Conservation (phyloP, 1,140 invertebrate genomes). For the Aphis craccivora region DNA sequence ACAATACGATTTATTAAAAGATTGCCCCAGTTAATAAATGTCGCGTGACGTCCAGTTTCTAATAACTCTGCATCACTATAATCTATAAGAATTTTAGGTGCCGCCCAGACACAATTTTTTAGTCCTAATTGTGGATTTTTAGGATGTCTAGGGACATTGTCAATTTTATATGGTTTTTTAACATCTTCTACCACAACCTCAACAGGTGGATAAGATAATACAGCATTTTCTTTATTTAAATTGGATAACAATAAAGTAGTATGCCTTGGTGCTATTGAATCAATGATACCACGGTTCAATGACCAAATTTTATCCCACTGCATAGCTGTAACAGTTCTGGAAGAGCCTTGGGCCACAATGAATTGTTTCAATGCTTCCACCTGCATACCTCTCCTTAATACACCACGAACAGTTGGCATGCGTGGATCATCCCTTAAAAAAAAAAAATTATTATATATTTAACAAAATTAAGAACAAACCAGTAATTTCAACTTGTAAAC, state of each 20-base stretch:
- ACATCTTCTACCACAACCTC: slow-evolving; percentile 76
- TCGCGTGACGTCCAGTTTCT: slow-evolving; percentile 78
- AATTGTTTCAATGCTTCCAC: slow-evolving; percentile 97
- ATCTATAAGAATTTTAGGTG: slow-evolving; percentile 84
- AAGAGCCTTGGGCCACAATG: slow-evolving; percentile 98
- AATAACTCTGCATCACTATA: slow-evolving; percentile 85
- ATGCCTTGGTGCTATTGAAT: slow-evolving; percentile 89
- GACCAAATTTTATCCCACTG: slow-evolving; percentile 99
- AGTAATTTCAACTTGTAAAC: no score
- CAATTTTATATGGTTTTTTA: slow-evolving; percentile 68
- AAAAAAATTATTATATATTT: neutral
- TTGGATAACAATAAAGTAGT: slow-evolving; percentile 78
- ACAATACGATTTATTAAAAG: slow-evolving; percentile 86
- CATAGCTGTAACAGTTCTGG: slow-evolving; percentile 97
- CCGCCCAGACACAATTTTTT: slow-evolving; percentile 79
- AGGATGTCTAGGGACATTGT: slow-evolving; percentile 84
- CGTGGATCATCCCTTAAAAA: slow-evolving; percentile 91
- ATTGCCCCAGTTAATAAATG: slow-evolving; percentile 99
- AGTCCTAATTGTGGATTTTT: slow-evolving; percentile 88
- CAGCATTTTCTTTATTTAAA: neutral
- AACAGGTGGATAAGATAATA: slow-evolving; percentile 68
- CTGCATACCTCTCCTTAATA: slow-evolving; percentile 94
- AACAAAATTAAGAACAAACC: neutral
- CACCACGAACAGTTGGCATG: slow-evolving; percentile 97
- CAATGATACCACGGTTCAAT: slow-evolving; percentile 95